Base-by-base conservation (phyloP, 2,797 vertebrate species). In the Schizopygopsis pylzovi region DNA sequence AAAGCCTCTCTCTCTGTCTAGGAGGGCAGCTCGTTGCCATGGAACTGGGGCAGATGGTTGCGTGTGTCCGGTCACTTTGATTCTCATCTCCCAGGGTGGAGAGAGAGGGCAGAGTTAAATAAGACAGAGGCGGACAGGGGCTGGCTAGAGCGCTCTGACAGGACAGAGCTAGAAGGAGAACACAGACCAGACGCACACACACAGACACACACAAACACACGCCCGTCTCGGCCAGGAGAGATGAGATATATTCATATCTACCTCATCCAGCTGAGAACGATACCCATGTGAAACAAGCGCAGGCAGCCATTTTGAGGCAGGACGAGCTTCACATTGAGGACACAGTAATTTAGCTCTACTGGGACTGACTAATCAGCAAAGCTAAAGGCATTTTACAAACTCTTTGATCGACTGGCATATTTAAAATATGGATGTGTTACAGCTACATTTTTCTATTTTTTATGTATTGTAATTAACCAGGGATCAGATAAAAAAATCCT, bases 21-120 rank as follows among this genome's bases (percentile, higher is more conserved):
- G 82, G 79, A 81, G 73, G 88, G 77, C 72, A 84, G 81, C 84
- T 88, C 47, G 70, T 87, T 85, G 84, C 81, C 79, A 88, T 86
- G 84, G 82, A 90, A 86, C 77, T 89, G 83, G 88, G 82, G 77
- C 89, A 87, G 87, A 85, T 90, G 84, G 82, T 72, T 81, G 84
- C 59, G 25, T 86, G 86, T 90, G 87, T 90, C 84, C 47, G 82
- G 84, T 86, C 84, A 89, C 82, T 86, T 87, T 85, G 82, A 85
- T 81, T 87, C 65, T 68, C 86, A 83, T 87, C 83, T 85, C 83
- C 71, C 65, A 85, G 68, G 73, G 79, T 82, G 72, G 79, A 81
- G 70, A 75, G 82, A 86, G 85, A 82, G 86, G 78, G 87, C 85
- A 88, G 49, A 85, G 84, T 86, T 89, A 90, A 89, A 86, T 90